Base-by-base conservation (phyloP, 2,797 vertebrate genomes). In the Sebastes goodei region DNA sequence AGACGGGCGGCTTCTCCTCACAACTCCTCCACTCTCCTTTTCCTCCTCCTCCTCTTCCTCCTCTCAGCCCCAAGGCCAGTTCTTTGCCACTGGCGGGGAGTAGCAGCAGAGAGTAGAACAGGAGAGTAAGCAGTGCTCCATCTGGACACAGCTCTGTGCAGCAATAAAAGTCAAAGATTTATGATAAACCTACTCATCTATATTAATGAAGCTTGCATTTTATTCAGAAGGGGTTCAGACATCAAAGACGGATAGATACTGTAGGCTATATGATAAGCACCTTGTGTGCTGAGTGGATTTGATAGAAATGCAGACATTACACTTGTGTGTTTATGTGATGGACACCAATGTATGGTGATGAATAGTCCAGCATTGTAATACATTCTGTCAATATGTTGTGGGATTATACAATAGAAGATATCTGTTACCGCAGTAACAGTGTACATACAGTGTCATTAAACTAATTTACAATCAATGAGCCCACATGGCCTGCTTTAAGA, bases 151-250 rank as follows among this genome's bases (percentile, higher is more conserved):
- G 80, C 81, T 85, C 75, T 80, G 73, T 80, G 85, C 86, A 83
- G 89, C 85, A 83, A 75, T 86, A 87, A 89, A 87, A 90, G 90
- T 84, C 73, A 79, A 87, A 91, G 80, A 92, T 93, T 90, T 87
- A 89, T 90, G 68, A 89, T 89, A 84, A 93, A 86, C 38, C 57
- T 59, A 27, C 76, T 92, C 87, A 91, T 93, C 87, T 92, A 82
- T 89, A 92, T 91, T 90, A 93, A 93, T 92, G 84, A 92, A 77
- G 71, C 74, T 59, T 64, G 46, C 71, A n/a, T 74, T 84, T 82
- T 86, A 80, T 90, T 89, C 66, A 76, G 69, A 69, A 25, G 33
- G 33, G 65, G 10, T 63, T 78, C 65, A 60, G 78, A 74, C 78
- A 76, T 81, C 78, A 86, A 70, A 89, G 69, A 69, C 53, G n/a